Evolutionary conservation across 1,140 invertebrate species (phyloP).

Genomic region (Antheraea pernyi): DNA sequence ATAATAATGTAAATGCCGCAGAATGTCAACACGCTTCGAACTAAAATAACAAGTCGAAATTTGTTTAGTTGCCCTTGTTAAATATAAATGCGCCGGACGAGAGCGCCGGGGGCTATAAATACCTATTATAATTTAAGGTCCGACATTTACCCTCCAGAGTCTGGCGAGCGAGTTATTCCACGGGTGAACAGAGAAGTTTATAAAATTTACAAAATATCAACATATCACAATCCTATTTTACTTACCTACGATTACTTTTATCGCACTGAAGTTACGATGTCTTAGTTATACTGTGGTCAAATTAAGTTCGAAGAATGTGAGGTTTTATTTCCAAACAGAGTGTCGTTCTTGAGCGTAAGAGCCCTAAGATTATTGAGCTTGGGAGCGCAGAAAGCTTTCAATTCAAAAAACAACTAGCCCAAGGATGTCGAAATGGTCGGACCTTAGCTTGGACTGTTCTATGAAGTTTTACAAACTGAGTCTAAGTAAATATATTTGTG

Average conservation of each 20-base stretch:
- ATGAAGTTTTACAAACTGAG: too few species aligned
- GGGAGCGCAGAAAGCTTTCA: too few species aligned
- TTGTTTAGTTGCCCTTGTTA: neutral
- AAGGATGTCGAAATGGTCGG: too few species aligned
- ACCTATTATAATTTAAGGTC: conserved; percentile 1
- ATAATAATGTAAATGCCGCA: neutral
- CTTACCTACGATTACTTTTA: neutral
- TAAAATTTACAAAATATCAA: neutral
- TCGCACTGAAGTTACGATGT: too few species aligned
- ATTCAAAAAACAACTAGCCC: too few species aligned
- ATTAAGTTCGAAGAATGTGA: too few species aligned
- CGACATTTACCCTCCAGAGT: neutral
- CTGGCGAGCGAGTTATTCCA: neutral
- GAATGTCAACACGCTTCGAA: neutral
- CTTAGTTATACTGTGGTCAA: too few species aligned
- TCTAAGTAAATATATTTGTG: too few species aligned
- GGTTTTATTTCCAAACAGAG: too few species aligned
- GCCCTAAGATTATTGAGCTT: too few species aligned
- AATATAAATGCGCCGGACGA: conserved; percentile 1
- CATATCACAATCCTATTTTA: neutral
- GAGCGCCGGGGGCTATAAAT: conserved; percentile 1
- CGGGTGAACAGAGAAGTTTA: neutral
- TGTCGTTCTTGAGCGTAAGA: too few species aligned
- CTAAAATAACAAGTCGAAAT: neutral
- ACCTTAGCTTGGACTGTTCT: too few species aligned